Evolutionary conservation across 2,113 vertebrate species (phyloP), one percentile per base, ranked within the genome.

Genomic region (Scartelaos histophorus): DNA sequence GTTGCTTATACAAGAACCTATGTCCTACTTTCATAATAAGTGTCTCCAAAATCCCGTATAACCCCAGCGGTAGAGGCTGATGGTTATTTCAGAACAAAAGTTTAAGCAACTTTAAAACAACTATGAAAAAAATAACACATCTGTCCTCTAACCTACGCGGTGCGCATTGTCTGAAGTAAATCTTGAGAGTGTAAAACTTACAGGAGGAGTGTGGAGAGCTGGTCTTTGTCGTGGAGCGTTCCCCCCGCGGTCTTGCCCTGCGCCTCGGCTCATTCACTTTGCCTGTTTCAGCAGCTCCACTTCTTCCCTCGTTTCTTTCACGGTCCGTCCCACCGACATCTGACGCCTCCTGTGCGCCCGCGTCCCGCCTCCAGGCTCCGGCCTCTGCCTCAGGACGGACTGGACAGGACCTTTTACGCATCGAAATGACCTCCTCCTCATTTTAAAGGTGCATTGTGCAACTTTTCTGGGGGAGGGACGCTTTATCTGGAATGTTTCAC

Each of bases 371-470:
- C 17, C 61, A 11, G 9, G 19, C 34, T 38, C 17, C 61, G 4
- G 17, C 16, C 29, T 9, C 29, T 19, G 34, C 54, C 13, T 11
- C 54, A 43, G 7, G 0, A 5, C 16, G 46, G 46, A 3, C 15
- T 3, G 19, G 17, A 7, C 19, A 21, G 19, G 51, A 54, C 51
- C 21, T 54, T 54, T 47, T n/a, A 19, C 51, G 19, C 51, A 21
- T 21, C 19, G 1, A 47, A 16, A 47, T 16, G 46, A 47, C 46
- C 46, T 47, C 46, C 13, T 21, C 19, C n/a, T 82, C 83, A 81
- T 88, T 86, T 85, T 2, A 29, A 29, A 29, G 29, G 29, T 29
- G 29, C 29, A 29, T 29, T 29, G 2, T 29, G 29, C 4, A 29
- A 29, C 29, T 29, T 29, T 29, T 29, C 29, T 29, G 29, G 29